These are phyloP conservation scores for Oryzias dopingdopingensis DNA, from an alignment of 2,797 vertebrate species.

Conservation along the genomic window DNA sequence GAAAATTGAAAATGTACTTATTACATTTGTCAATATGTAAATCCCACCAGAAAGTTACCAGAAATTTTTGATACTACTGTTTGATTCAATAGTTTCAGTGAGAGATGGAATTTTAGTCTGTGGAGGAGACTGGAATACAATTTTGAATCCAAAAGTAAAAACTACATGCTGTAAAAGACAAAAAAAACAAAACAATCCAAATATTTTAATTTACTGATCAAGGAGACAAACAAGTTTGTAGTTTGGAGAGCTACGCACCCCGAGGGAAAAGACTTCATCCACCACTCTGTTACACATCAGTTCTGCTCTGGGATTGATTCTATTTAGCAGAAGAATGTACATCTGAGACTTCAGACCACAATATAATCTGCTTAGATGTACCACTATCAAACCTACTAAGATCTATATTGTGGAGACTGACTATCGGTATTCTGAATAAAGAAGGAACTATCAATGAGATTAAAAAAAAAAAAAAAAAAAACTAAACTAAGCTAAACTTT, in stretches of 20 bases:
- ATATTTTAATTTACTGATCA: not conserved
- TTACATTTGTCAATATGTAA: not conserved
- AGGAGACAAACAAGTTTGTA: not conserved
- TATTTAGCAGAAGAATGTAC: not conserved
- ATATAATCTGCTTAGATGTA: not conserved
- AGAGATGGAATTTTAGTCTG: not conserved
- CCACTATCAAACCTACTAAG: too few species aligned
- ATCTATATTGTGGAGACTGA: too few species aligned
- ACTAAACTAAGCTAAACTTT: too few species aligned
- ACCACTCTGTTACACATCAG: not conserved
- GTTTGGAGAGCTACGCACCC: not conserved
- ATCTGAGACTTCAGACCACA: not conserved
- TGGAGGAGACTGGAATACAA: not conserved
- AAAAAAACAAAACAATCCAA: not conserved
- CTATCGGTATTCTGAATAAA: too few species aligned
- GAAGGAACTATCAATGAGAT: too few species aligned
- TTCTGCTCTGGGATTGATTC: not conserved
- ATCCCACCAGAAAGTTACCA: not conserved
- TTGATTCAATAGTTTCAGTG: constrained; percentile 1
- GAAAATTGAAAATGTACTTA: constrained; percentile 1
- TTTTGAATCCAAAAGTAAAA: not conserved
- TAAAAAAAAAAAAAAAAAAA: too few species aligned
- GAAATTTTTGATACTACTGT: not conserved
- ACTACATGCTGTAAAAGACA: not conserved
- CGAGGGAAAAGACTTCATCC: not conserved